Base-by-base conservation (phyloP, 2,888 invertebrate genomes). In the Amitus sp. region DNA sequence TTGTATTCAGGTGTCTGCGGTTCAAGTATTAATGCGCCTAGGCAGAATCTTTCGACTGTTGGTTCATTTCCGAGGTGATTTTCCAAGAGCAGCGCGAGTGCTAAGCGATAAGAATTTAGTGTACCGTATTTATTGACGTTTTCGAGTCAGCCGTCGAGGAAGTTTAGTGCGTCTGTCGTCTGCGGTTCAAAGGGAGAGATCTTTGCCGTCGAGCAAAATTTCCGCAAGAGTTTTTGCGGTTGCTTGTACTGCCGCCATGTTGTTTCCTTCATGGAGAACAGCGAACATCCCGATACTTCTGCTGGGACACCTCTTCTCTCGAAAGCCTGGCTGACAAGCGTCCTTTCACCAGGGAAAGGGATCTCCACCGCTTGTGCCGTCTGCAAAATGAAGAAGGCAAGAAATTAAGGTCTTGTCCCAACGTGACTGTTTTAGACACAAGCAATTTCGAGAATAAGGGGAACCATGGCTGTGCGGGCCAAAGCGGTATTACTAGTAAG, bases 321-420 rank as follows among this genome's bases (percentile, higher is more conserved):
- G 20, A 47, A 47, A 6, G 34, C 47, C 13, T 37, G 37, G 39
- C 23, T 19, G 49, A 49, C 23, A 49, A 34, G 23, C 5, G 23
- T 23, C 27, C 27, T 7, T 23, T 39, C 19, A 49, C 27, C 15
- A 23, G 37, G 13, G 47, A 33, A 33, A 37, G 23, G 6, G 33
- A 37, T 12, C 18, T 4, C 7, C 19, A 47, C 18, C 20, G n/a
- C 10, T 33, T 33, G 15, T 47, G 47, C n/a, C 3, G 18, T 7
- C 20, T 47, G 13, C 47, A 34, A 10, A 9, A 47, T 34, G 23
- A 19, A 15, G 20, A 47, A 37, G 20, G 13, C 15, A 47, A 20
- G 3, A 47, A 15, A 34, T 37, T 39, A 23, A 18, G 19, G 12
- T 39, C 17, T 37, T 12, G 5, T 39, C 15, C 15, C 27, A 9